phyloP scores from a whole-genome alignment of 2,797 vertebrate species.

The Champsocephalus esox region DNA sequence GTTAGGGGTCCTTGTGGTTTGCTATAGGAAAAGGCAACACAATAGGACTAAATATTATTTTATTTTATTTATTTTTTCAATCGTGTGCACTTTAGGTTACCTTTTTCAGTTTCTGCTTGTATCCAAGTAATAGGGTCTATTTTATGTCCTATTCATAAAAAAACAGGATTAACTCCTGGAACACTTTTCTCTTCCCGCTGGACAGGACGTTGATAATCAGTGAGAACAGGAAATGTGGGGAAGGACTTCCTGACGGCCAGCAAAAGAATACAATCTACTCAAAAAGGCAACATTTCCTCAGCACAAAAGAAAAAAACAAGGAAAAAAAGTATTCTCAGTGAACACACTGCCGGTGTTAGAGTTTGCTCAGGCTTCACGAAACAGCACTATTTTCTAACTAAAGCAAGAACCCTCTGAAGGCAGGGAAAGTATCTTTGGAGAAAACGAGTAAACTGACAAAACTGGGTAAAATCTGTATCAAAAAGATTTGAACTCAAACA shows the following conservation, averaged over 20 bases:
- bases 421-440: background rate
- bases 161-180: slow-evolving; percentile 51
- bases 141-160: slow-evolving; percentile 18
- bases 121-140: too few relatives aligned
- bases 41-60: too few relatives aligned
- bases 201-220: slow-evolving; percentile 88
- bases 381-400: background rate
- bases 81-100: too few relatives aligned
- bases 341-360: slow-evolving; percentile 37
- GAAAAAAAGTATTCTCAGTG: slow-evolving; percentile 24
- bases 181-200: slow-evolving; percentile 77
- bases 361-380: background rate
- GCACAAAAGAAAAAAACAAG: slow-evolving; percentile 15
- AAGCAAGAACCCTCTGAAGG: background rate
- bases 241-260: slow-evolving; percentile 85
- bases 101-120: too few relatives aligned
- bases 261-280: slow-evolving; percentile 77
- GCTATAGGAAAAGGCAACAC: background rate
- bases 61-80: too few relatives aligned
- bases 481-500: background rate
- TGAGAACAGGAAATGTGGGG: slow-evolving; percentile 85
- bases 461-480: background rate
- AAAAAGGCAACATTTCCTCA: slow-evolving; percentile 63
- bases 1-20: background rate
- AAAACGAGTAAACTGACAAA: background rate